Base-by-base conservation (phyloP, 2,888 invertebrate species). In the Vanessa cardui region DNA sequence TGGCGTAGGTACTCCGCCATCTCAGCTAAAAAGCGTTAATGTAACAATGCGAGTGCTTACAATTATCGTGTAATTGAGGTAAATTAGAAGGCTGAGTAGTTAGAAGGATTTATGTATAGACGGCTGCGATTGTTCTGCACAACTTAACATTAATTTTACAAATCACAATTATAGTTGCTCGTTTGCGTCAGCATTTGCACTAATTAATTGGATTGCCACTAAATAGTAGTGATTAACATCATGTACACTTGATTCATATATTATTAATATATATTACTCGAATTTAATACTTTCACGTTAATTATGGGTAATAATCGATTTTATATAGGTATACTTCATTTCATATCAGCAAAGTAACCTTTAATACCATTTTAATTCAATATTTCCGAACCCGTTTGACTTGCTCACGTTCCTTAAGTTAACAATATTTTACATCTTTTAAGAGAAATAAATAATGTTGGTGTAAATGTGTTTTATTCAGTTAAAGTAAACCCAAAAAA, bases 161-260 rank as follows among this genome's bases (percentile, higher is more conserved):
- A 83, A 82, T 83, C 82, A 80, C 79, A 80, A 82, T 83, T 83
- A 80, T 73, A 77, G 77, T 81, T 79, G 83, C 80, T 83, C 80
- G 78, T 80, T 81, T 78, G 74, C 72, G 75, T 74, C 75, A 73
- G 66, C 66, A 58, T 70, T 70, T 71, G 75, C 74, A 54, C 62
- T 62, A 65, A 69, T 69, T 69, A 69, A 69, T 69, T 65, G 62
- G 62, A 62, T n/a, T 54, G 20, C 39, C 62, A 54, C 69, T 69
- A 61, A 49, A 58, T 69, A 50, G 62, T 62, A 54, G 31, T 54
- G 31, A 54, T 54, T 54, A 54, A 54, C 52, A n/a, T n/a, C 31
- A 26, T 54, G 52, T 6, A 54, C 52, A 31, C 52, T 31, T 54
- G 52, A 54, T 54, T 54, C 52, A 31, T 54, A 31, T 15, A 54